Evolutionary conservation across 35 echinoderm and acorn worm genomes (phyloP).

Genomic region (Anneissia japonica): DNA sequence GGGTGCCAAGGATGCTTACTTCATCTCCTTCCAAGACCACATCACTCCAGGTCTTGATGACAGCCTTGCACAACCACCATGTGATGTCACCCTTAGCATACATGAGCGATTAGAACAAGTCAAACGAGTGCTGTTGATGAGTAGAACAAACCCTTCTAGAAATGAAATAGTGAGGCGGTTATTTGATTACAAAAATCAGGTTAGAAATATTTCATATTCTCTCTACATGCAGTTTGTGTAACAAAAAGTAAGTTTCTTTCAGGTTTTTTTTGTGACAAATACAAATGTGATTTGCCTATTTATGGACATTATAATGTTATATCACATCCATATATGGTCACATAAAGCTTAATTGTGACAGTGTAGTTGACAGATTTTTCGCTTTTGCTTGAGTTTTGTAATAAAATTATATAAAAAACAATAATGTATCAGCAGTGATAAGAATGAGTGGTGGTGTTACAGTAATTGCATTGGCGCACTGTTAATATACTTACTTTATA

Average conservation of each 20-base stretch:
- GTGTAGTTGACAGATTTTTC: too few relatives aligned
- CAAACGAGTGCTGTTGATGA: conserved; percentile 38
- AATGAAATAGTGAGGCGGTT: conserved; percentile 18
- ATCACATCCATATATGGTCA: too few relatives aligned
- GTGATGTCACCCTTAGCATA: conserved; percentile 43
- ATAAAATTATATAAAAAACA: too few relatives aligned
- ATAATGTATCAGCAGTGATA: too few relatives aligned
- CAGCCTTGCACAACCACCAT: conserved; percentile 58
- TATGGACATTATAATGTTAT: too few relatives aligned
- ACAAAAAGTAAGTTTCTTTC: background rate
- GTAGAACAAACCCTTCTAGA: conserved; percentile 1
- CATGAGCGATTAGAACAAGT: conserved; percentile 41
- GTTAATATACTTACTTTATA: background rate
- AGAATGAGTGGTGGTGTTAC: too few relatives aligned
- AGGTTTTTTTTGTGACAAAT: background rate
- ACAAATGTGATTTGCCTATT: too few relatives aligned
- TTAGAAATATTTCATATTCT: background rate
- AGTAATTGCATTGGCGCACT: too few relatives aligned
- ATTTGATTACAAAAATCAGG: conserved; percentile 84
- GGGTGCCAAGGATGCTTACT: conserved; percentile 93
- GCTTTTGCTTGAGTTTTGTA: too few relatives aligned
- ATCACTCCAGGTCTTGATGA: conserved; percentile 54
- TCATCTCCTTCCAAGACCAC: conserved; percentile 64
- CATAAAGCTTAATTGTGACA: too few relatives aligned
- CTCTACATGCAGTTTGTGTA: background rate